A percentile compares a stretch with the other conserved stretches of the same genome.
Evolutionary conservation across 2,113 vertebrate genomes (phyloP).

Genomic region (Corynorhinus townsendii): DNA sequence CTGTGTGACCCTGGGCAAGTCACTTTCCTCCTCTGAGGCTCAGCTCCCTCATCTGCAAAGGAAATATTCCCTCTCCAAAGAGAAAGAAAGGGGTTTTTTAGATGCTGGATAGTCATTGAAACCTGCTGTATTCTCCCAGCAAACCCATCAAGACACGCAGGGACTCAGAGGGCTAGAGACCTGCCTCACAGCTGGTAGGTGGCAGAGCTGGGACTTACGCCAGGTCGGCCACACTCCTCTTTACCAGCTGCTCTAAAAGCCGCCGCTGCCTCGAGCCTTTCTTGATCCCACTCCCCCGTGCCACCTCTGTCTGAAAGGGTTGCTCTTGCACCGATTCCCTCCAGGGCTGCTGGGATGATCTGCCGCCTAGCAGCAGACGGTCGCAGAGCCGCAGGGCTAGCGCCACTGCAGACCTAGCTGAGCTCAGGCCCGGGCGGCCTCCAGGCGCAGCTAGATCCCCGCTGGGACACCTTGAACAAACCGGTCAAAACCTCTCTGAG

Average conservation of each 20-base stretch:
- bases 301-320: not conserved
- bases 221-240: not conserved
- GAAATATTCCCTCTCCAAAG: not conserved
- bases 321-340: not conserved
- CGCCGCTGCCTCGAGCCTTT: not conserved
- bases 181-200: not conserved
- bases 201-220: not conserved
- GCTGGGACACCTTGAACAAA: not conserved
- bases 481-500: not conserved
- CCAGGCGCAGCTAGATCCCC: too few relatives aligned
- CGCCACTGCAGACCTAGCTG: not conserved
- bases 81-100: not conserved
- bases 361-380: not conserved
- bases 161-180: not conserved
- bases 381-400: not conserved
- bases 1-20: not conserved
- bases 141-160: not conserved
- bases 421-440: not conserved
- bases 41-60: not conserved
- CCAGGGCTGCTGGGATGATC: not conserved
- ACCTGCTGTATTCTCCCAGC: not conserved
- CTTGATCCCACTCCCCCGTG: accelerated
- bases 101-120: not conserved
- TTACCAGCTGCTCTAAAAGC: not conserved
- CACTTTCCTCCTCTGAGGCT: not conserved